Conservation (phyloP, 1,140 invertebrate species). For the Nasonia giraulti region DNA sequence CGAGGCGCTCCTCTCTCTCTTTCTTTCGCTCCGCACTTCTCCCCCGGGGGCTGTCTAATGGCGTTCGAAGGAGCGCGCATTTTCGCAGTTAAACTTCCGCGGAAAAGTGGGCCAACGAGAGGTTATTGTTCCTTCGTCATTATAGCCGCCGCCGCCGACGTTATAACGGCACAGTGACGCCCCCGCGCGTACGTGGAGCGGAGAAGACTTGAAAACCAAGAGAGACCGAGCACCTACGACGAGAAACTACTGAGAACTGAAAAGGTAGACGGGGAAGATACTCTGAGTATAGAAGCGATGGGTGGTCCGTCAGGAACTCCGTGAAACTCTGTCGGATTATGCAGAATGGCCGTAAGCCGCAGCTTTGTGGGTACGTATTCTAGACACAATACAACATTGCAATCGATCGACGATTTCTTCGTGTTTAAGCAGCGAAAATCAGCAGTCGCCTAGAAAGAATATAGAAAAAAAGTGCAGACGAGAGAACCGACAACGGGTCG, state of each 20-base stretch:
- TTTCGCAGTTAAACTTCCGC: slow-evolving; percentile 42
- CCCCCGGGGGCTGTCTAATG: slow-evolving; percentile 26
- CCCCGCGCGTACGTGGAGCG: background rate
- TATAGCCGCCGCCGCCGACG: background rate
- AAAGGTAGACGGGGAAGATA: background rate
- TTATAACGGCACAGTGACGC: background rate
- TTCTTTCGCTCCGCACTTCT: background rate
- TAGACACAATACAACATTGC: too few species aligned
- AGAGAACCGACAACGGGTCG: background rate
- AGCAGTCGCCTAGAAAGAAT: background rate
- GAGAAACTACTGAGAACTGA: background rate
- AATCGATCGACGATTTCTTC: too few species aligned
- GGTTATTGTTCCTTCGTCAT: slow-evolving; percentile 34
- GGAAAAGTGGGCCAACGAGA: slow-evolving; percentile 40
- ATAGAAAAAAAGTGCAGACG: background rate
- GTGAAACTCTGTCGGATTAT: too few species aligned
- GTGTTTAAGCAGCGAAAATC: background rate
- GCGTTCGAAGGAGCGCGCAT: slow-evolving; percentile 20
- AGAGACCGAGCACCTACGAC: background rate
- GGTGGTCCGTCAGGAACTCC: too few species aligned
- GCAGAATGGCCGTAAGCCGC: too few species aligned
- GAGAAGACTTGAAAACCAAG: background rate
- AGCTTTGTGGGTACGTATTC: too few species aligned
- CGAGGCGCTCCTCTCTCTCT: background rate
- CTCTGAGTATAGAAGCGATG: too few species aligned